Evolutionary conservation across 2,888 invertebrate species (phyloP), one percentile per base, ranked within the genome.

Genomic region (Orthosia gothica): DNA sequence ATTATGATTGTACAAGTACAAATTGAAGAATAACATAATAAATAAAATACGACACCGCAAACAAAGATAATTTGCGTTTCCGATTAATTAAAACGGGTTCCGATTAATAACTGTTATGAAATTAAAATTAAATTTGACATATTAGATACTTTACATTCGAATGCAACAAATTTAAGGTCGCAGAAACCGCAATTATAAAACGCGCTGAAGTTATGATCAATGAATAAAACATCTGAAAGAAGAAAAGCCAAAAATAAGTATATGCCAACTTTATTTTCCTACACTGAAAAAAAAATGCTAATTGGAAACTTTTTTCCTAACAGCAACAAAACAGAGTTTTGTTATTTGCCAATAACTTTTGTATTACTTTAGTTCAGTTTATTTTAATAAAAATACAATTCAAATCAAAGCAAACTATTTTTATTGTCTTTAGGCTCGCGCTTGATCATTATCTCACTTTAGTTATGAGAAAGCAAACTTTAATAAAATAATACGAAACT

Each of bases 161-260:
- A 18, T 52, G n/a, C n/a, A 52, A 11, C n/a, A n/a, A 9, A 69
- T 7, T 12, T 59, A 63, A 55, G 1, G 65, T 16, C 12, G 16
- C 61, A 23, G 49, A 65, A 2, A 49, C 32, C 3, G 47, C 15
- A 32, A 52, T 15, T 20, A 64, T 26, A 15, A 49, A 72, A 54
- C 54, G 20, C 0, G 63, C 0, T 16, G 76, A 40, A 2, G 67
- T 50, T 23, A 73, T 32, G 4, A 23, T 16, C 55, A 80, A 63
- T 11, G 73, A 58, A 54, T 45, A 71, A 5, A 63, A 54, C 23
- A 80, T 65, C 76, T 74, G 64, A 5, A 70, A 52, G 9, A 52
- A 11, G 52, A 52, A 52, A 52, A n/a, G 12, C 52, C 52, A n/a
- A 3, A 52, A 52, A 11, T 52, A n/a, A n/a, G 11, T n/a, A n/a